Evolutionary conservation across 2,113 vertebrate species (phyloP).

Genomic region (Pomatostomus ruficeps): DNA sequence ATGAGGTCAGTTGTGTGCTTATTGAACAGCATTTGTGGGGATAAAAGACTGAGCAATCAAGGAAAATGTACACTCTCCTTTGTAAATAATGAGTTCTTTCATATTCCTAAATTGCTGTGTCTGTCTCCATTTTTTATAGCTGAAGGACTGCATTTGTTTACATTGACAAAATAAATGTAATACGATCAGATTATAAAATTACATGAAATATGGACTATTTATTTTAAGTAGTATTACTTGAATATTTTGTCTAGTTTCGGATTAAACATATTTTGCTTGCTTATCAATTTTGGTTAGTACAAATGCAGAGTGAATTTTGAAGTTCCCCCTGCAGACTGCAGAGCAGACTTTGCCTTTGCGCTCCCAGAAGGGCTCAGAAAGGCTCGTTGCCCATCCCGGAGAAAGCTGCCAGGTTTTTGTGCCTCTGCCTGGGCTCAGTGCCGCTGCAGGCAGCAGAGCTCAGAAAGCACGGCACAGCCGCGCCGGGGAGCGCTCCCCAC

Average conservation of each 20-base stretch:
- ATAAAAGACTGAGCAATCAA: constrained; percentile 2
- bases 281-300: neutral
- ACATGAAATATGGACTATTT: neutral
- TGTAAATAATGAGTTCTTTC: neutral
- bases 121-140: neutral
- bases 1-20: neutral
- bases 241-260: neutral
- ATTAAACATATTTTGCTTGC: neutral
- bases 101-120: neutral
- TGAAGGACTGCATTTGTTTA: neutral
- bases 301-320: neutral
- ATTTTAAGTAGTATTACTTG: neutral
- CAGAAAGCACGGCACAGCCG: neutral
- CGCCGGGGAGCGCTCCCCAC: neutral
- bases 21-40: neutral
- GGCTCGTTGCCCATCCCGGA: neutral
- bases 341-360: neutral
- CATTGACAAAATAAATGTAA: neutral
- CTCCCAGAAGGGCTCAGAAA: neutral
- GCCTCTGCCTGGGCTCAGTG: neutral
- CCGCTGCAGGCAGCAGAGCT: neutral
- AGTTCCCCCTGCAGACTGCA: neutral
- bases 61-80: neutral
- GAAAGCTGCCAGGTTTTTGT: neutral
- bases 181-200: neutral